Percentiles rank a stretch among this genome's conserved stretches.
phyloP scores from a whole-genome alignment of 1,140 invertebrate genomes.

The Drosophila simulans region DNA sequence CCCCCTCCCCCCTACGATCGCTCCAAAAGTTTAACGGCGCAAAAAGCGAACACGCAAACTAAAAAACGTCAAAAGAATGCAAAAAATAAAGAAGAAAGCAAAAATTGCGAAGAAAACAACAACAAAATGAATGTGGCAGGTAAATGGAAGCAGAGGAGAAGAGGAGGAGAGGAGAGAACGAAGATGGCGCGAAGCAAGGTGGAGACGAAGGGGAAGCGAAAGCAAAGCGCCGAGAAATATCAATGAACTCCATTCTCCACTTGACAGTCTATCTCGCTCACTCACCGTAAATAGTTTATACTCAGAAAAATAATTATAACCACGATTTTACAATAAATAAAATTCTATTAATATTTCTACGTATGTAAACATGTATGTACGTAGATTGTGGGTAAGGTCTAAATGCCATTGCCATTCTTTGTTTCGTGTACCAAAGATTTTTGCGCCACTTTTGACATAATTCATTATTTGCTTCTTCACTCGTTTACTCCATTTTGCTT shows the following conservation, averaged over 20 bases:
- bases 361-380: too few relatives aligned
- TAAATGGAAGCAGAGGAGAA: slow-evolving; percentile 45
- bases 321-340: not conserved
- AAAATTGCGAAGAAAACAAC: slow-evolving; percentile 38
- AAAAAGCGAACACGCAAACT: slow-evolving; percentile 54
- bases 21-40: slow-evolving; percentile 60
- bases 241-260: slow-evolving; percentile 67
- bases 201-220: slow-evolving; percentile 26
- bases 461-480: slow-evolving; percentile 39
- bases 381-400: not conserved
- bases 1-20: slow-evolving; percentile 10
- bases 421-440: slow-evolving; percentile 48
- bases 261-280: slow-evolving; percentile 3
- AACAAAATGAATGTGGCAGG: slow-evolving; percentile 62
- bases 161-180: slow-evolving; percentile 2
- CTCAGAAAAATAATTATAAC: not conserved
- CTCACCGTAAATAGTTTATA: slow-evolving; percentile 36
- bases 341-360: too few relatives aligned
- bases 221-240: slow-evolving; percentile 61
- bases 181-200: slow-evolving; percentile 19
- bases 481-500: slow-evolving; percentile 35
- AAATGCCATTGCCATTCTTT: not conserved
- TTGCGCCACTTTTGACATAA: slow-evolving; percentile 77
- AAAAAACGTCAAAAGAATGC: slow-evolving; percentile 51
- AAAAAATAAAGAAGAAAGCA: slow-evolving; percentile 70